Base-by-base conservation (phyloP, 2,113 vertebrate genomes). In the Eurypyga helias region DNA sequence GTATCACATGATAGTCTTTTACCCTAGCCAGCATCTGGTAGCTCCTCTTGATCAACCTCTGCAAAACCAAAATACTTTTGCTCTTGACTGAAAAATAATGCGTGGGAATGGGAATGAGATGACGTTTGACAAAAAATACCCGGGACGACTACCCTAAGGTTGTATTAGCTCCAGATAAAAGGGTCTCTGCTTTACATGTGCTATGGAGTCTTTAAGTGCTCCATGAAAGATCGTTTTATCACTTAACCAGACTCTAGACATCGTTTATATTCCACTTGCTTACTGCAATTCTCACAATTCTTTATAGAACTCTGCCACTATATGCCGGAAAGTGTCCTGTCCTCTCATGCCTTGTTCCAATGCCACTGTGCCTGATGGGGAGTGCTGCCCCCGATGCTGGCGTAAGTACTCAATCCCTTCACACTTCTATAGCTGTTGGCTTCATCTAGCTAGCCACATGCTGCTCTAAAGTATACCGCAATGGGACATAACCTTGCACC, bases 271-370 rank as follows among this genome's bases (percentile, higher is more conserved):
- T 61, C 17, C 13, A 18, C 18, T 80, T 71, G 43, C 31, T 91
- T 67, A 93, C 76, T 66, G 12, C 13, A 25, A 7, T 87, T 64
- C 29, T 87, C 34, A 33, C 58, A 67, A 89, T 65, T 96, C 86
- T 77, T n/a, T 93, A 18, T 93, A 99, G 99, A 99, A 99, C 75
- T 99, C 99, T 57, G 99, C 99, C 36, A 99, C 99, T 17, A 98
- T 99, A 90, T 99, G 99, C 94, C 99, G 99, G 81, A 99, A 99
- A 92, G 99, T 99, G 86, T 99, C 99, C 92, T 99, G 99, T 72
- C 99, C 99, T 71, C 98, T 99, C 64, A 98, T 99, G 97, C 99
- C 99, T 77, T 99, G 99, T 80, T 98, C 99, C 76, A 99, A 99
- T 13, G 99, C 99, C 94, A 99, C 99, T 0, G 99, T 99, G 89